phyloP scores from a whole-genome alignment of 2,888 invertebrate species.

The Sycophila texana region DNA sequence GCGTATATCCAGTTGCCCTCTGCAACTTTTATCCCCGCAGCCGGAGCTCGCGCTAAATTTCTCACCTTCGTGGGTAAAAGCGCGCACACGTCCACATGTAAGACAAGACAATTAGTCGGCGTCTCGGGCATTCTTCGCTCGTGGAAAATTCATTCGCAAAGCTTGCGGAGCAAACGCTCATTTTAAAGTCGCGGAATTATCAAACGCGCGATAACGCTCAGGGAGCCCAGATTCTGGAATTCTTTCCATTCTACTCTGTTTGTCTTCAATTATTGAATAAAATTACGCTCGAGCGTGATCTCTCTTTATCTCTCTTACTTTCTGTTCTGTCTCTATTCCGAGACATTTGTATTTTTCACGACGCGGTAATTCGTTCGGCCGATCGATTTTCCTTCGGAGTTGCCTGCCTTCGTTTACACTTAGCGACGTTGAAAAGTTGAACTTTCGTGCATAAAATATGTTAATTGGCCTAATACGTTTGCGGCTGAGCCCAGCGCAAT shows the following conservation, averaged over 20 bases:
- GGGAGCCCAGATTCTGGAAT: neutral
- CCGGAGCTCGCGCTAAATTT: slow-evolving; percentile 3
- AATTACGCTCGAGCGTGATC: neutral
- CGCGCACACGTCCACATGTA: neutral
- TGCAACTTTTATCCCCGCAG: slow-evolving; percentile 12
- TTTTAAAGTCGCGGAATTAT: neutral
- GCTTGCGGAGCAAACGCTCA: slow-evolving; percentile 5
- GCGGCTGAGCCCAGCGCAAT: neutral
- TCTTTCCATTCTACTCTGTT: neutral
- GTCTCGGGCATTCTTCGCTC: slow-evolving; percentile 8
- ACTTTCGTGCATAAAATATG: slow-evolving; percentile 39
- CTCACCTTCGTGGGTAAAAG: neutral
- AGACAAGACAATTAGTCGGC: slow-evolving; percentile 26
- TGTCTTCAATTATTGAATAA: slow-evolving; percentile 11
- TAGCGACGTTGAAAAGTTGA: slow-evolving; percentile 21
- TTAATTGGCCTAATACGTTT: slow-evolving; percentile 26
- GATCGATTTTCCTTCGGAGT: slow-evolving; percentile 18
- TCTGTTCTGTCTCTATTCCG: too few species aligned
- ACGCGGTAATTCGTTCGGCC: neutral
- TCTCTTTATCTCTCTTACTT: too few species aligned
- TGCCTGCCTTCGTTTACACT: slow-evolving; percentile 10
- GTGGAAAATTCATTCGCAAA: slow-evolving; percentile 14
- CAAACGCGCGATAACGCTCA: neutral
- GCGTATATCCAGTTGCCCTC: slow-evolving; percentile 14
- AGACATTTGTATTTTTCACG: slow-evolving; percentile 31